A percentile compares a stretch with the other conserved stretches of the same genome.
These are phyloP conservation scores for Trichopoda pennipes DNA, from an alignment of 2,888 invertebrate species.

Conservation along the genomic window DNA sequence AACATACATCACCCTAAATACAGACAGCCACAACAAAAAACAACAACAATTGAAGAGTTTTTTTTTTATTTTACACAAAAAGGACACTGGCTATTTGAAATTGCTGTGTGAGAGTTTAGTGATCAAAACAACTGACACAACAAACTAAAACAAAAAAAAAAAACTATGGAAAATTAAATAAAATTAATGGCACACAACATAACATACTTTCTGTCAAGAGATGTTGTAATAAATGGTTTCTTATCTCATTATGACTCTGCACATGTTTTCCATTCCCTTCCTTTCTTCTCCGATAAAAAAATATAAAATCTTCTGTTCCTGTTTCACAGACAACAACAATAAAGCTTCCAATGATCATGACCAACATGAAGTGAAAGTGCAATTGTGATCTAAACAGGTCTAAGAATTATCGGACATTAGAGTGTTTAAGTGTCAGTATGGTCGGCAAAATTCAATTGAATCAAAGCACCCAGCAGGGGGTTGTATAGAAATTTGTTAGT, in stretches of 20 bases:
- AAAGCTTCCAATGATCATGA: slow-evolving; percentile 15
- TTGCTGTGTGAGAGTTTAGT: slow-evolving; percentile 37
- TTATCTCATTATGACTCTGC: slow-evolving; percentile 63
- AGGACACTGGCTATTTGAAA: slow-evolving; percentile 45
- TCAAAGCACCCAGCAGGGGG: slow-evolving; percentile 60
- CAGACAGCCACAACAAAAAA: slow-evolving; percentile 11
- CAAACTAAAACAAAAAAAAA: slow-evolving; percentile 37
- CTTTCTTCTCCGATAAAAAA: background rate
- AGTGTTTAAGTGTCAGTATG: slow-evolving; percentile 6
- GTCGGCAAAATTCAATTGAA: slow-evolving; percentile 42
- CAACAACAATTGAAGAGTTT: slow-evolving; percentile 10
- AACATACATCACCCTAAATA: slow-evolving; percentile 48
- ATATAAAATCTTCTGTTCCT: slow-evolving; percentile 42
- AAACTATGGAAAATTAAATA: slow-evolving; percentile 60
- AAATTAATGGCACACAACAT: slow-evolving; percentile 63
- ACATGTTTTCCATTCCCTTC: slow-evolving; percentile 48
- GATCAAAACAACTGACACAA: slow-evolving; percentile 53
- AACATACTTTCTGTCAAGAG: slow-evolving; percentile 49
- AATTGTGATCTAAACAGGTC: slow-evolving; percentile 58
- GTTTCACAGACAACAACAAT: background rate
- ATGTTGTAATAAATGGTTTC: slow-evolving; percentile 64
- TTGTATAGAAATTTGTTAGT: slow-evolving; percentile 37
- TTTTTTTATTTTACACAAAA: slow-evolving; percentile 20
- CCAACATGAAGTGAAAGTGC: slow-evolving; percentile 56
- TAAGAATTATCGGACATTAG: slow-evolving; percentile 3